Conservation (phyloP, 2,113 vertebrate species). For the Conger conger region DNA sequence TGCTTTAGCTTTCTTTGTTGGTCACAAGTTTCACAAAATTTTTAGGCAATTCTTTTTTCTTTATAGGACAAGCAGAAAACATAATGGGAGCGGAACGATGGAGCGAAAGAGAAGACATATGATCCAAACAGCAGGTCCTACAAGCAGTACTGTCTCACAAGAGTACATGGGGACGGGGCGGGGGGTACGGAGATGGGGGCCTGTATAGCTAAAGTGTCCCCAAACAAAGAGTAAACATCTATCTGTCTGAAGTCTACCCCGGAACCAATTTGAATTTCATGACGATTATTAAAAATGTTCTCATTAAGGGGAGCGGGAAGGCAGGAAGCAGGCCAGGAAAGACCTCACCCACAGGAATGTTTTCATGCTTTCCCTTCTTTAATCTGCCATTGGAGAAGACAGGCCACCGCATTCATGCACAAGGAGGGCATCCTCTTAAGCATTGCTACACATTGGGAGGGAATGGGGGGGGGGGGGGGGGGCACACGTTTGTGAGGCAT, state of each 20-base stretch:
- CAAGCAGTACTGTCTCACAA: constrained; percentile 33
- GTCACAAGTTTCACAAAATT: neutral
- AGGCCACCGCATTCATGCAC: constrained; percentile 12
- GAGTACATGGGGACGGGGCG: neutral
- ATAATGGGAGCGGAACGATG: constrained; percentile 13
- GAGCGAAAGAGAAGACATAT: constrained; percentile 41
- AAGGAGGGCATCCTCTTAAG: constrained; percentile 58
- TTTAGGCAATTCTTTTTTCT: neutral
- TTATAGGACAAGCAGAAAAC: neutral
- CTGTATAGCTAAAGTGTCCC: constrained; percentile 8
- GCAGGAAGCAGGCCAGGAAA: constrained; percentile 35
- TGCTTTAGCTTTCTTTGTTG: neutral
- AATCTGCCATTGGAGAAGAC: constrained; percentile 69
- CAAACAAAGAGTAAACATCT: constrained; percentile 56
- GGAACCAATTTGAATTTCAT: constrained; percentile 49
- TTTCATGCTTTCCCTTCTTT: constrained; percentile 49
- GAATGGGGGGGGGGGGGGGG: constrained; percentile 20
- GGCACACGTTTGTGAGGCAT: constrained; percentile 41
- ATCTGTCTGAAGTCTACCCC: constrained; percentile 64
- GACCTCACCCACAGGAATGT: constrained; percentile 56
- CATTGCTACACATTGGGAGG: constrained; percentile 32
- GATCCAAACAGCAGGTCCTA: constrained; percentile 45
- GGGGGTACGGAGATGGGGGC: constrained; percentile 22
- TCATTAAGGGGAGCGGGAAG: constrained; percentile 47
- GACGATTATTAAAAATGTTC: constrained; percentile 59